Evolutionary conservation across 2,113 vertebrate species (phyloP).

Genomic region (Noturus placidus): DNA sequence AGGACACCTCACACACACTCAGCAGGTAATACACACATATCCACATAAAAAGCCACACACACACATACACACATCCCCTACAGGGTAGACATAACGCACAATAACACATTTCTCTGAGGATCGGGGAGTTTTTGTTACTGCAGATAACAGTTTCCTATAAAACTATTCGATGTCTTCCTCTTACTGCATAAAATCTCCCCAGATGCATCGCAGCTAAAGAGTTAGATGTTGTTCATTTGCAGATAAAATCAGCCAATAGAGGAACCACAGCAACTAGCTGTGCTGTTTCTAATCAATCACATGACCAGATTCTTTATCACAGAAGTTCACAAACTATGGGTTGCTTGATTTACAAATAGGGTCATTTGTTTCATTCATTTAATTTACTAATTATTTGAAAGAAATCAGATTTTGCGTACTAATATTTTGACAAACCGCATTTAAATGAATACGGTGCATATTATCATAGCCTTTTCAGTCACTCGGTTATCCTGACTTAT

Average conservation of each 20-base stretch:
- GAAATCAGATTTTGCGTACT: background rate
- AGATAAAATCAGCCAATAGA: background rate
- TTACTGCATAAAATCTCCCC: background rate
- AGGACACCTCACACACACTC: slow-evolving; percentile 39
- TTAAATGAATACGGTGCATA: no score
- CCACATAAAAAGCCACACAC: background rate
- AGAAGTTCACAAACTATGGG: background rate
- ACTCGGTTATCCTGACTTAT: no score
- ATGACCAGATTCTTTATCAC: background rate
- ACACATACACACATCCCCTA: background rate
- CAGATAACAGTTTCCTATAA: background rate
- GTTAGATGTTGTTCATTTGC: background rate
- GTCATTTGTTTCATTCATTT: background rate
- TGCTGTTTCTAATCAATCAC: background rate
- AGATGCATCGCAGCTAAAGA: background rate
- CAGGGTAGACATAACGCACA: background rate
- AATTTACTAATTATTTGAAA: background rate
- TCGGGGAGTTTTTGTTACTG: background rate
- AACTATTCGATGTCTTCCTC: background rate
- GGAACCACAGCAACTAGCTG: background rate
- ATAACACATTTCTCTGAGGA: background rate
- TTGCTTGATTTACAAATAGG: no score
- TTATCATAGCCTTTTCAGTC: no score
- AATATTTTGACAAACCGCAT: background rate
- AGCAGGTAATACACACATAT: slow-evolving; percentile 39